phyloP scores from a whole-genome alignment of 2,113 vertebrate genomes.

The Cololabis saira region DNA sequence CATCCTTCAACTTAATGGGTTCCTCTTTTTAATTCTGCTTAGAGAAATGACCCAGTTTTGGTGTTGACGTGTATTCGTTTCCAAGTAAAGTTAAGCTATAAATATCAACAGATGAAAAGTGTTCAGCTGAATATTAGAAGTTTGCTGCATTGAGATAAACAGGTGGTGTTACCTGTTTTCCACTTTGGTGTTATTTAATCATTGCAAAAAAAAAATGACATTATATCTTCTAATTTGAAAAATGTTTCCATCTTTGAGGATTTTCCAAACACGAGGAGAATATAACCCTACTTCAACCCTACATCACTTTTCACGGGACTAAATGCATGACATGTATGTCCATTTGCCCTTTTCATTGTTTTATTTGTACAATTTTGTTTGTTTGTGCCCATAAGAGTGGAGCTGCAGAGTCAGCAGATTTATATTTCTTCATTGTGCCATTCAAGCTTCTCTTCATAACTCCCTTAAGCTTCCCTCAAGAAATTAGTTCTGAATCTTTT shows the following conservation, averaged over 20 bases:
- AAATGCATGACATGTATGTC: too few species aligned
- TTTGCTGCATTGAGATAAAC: background rate
- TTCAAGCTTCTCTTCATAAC: background rate
- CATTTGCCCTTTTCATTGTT: background rate
- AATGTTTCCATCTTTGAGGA: too few species aligned
- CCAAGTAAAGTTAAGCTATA: background rate
- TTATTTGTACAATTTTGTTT: background rate
- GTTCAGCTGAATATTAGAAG: background rate
- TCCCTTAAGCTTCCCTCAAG: background rate
- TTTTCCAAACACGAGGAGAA: too few species aligned
- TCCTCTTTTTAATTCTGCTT: background rate
- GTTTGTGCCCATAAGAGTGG: background rate
- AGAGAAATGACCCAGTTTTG: background rate
- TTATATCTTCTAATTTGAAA: too few species aligned
- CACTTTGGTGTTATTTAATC: background rate
- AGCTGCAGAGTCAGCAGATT: background rate
- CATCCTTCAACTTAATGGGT: background rate
- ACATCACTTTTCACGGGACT: too few species aligned
- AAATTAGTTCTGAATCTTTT: background rate
- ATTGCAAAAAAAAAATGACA: background rate
- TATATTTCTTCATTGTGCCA: background rate
- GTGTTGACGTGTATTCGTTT: background rate
- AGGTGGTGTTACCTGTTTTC: background rate
- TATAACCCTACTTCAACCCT: too few species aligned
- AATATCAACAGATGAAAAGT: too few species aligned